These are phyloP conservation scores for Pandion haliaetus DNA, from an alignment of 2,113 vertebrate genomes.

Conservation along the genomic window DNA sequence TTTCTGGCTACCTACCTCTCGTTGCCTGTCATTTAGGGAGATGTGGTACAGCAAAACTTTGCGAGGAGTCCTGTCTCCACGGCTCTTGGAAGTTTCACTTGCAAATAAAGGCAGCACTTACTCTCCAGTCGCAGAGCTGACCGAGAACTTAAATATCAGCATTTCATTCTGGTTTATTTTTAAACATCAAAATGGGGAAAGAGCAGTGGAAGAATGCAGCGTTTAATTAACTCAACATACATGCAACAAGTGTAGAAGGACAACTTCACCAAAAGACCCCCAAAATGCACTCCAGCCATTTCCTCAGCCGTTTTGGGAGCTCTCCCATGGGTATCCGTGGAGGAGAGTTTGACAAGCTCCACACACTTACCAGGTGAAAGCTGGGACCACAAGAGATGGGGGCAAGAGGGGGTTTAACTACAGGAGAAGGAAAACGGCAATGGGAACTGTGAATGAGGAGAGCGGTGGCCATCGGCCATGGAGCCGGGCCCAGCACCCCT, in stretches of 20 bases:
- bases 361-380: neutral
- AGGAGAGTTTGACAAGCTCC: neutral
- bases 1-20: neutral
- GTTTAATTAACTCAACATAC: neutral
- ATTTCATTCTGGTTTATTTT: neutral
- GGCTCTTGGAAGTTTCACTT: neutral
- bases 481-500: neutral
- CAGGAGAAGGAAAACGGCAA: neutral
- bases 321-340: neutral
- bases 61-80: neutral
- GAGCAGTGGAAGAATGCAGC: neutral
- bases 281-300: neutral
- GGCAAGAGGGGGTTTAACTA: neutral
- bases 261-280: neutral
- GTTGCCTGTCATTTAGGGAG: neutral
- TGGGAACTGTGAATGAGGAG: neutral
- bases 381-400: too few relatives aligned
- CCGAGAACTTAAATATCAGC: neutral
- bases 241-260: neutral
- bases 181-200: neutral
- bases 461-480: fast-evolving
- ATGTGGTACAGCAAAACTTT: neutral
- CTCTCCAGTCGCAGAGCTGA: neutral
- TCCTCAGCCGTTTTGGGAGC: neutral
- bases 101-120: neutral